These are phyloP conservation scores for Toxostoma redivivum DNA, from an alignment of 2,113 vertebrate species.

Conservation along the genomic window DNA sequence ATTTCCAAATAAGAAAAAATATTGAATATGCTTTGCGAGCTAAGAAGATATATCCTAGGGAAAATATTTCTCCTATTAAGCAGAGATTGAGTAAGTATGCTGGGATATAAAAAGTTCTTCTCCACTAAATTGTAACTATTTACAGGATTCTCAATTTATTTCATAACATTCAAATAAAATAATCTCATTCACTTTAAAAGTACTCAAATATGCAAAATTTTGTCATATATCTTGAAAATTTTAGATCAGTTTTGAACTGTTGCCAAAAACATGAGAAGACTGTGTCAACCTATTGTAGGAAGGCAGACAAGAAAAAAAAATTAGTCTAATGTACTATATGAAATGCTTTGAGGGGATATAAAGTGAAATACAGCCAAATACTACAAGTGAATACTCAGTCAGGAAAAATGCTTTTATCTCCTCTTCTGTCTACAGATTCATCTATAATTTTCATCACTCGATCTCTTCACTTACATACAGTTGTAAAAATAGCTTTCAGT, in stretches of 20 bases:
- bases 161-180: not conserved
- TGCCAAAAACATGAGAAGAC: not conserved
- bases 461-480: not conserved
- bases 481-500: not conserved
- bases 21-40: not conserved
- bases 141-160: not conserved
- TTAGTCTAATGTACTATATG: not conserved
- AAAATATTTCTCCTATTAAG: conserved; percentile 9
- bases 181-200: not conserved
- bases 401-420: not conserved
- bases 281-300: not conserved
- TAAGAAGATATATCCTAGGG: not conserved
- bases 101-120: not conserved
- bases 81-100: not conserved
- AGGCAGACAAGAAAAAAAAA: not conserved
- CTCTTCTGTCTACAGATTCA: not conserved
- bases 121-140: not conserved
- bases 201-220: not conserved
- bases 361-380: not conserved
- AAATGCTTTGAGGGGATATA: not conserved
- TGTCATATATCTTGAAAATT: not conserved
- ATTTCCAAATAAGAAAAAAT: not conserved
- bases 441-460: not conserved
- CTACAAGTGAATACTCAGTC: not conserved
- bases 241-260: not conserved